Evolutionary conservation across 1,140 invertebrate genomes (phyloP).

Genomic region (Drosophila arizonae): DNA sequence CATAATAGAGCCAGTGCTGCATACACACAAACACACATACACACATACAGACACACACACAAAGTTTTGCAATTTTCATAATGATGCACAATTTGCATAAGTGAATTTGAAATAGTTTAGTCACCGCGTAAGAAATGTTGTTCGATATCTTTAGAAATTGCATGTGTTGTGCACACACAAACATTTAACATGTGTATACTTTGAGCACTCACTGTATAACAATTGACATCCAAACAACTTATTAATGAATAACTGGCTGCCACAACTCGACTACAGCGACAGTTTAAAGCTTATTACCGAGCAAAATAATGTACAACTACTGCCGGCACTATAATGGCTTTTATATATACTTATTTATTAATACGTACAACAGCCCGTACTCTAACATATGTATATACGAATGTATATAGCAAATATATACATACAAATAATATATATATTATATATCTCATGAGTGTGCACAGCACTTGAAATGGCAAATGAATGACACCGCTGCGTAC

Average conservation of each 20-base stretch:
- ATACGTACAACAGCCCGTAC: slow-evolving; percentile 35
- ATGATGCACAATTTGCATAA: slow-evolving; percentile 47
- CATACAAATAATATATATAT: slow-evolving; percentile 1
- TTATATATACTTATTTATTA: slow-evolving; percentile 23
- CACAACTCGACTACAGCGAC: slow-evolving; percentile 50
- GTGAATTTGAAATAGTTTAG: slow-evolving; percentile 33
- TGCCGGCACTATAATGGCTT: slow-evolving; percentile 52
- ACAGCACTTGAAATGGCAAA: slow-evolving; percentile 79
- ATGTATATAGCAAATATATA: slow-evolving; percentile 18
- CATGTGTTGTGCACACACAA: not conserved
- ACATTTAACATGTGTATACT: slow-evolving; percentile 20
- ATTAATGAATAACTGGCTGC: slow-evolving; percentile 71
- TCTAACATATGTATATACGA: slow-evolving; percentile 24
- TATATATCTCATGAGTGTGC: slow-evolving; percentile 51
- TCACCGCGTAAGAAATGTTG: slow-evolving; percentile 25
- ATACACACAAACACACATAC: slow-evolving; percentile 1
- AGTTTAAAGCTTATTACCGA: slow-evolving; percentile 71
- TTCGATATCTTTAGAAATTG: slow-evolving; percentile 27
- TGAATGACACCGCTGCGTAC: slow-evolving; percentile 74
- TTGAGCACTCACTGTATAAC: slow-evolving; percentile 60
- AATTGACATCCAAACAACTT: slow-evolving; percentile 75
- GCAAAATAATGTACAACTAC: slow-evolving; percentile 58
- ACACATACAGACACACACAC: not conserved
- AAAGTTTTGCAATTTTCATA: slow-evolving; percentile 17
- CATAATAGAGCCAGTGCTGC: not conserved